A percentile compares a stretch with the other conserved stretches of the same genome.
Evolutionary conservation across 2,888 invertebrate species (phyloP).

Genomic region (Callyntrura sp.): DNA sequence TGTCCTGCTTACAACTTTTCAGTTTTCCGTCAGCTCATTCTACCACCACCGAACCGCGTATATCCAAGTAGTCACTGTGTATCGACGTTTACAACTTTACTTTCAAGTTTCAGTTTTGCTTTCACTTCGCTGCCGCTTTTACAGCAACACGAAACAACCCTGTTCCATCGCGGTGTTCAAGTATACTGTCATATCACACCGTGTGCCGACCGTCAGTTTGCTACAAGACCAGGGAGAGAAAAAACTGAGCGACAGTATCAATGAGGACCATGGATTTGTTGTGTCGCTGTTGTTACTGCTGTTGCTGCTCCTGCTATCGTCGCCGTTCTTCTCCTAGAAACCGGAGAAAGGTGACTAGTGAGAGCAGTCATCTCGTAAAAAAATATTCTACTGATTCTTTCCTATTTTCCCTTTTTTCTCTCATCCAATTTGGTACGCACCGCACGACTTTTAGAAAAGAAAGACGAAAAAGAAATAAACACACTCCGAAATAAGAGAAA

Average conservation of each 20-base stretch:
- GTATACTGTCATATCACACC: conserved; percentile 5
- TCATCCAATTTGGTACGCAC: conserved; percentile 64
- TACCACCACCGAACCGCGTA: background rate
- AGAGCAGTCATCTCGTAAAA: conserved; percentile 58
- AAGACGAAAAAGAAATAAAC: conserved; percentile 23
- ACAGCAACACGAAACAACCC: conserved; percentile 44
- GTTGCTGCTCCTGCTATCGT: background rate
- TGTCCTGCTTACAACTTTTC: background rate
- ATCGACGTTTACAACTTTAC: conserved; percentile 38
- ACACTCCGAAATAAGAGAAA: conserved; percentile 25
- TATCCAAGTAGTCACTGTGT: background rate
- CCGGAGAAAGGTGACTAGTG: conserved; percentile 65
- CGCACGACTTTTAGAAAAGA: conserved; percentile 47
- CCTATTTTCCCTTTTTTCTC: background rate
- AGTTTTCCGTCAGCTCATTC: conserved; percentile 18
- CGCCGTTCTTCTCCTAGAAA: conserved; percentile 25
- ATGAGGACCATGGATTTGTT: conserved; percentile 30
- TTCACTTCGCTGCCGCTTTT: conserved; percentile 23
- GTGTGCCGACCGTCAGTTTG: conserved; percentile 13
- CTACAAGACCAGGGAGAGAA: background rate
- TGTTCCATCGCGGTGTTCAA: conserved; percentile 27
- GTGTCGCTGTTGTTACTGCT: background rate
- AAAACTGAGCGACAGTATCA: conserved; percentile 56
- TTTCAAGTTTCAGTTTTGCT: conserved; percentile 22
- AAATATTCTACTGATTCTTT: conserved; percentile 43